Conservation (phyloP, 2,888 invertebrate genomes). For the Proisotoma minuta region DNA sequence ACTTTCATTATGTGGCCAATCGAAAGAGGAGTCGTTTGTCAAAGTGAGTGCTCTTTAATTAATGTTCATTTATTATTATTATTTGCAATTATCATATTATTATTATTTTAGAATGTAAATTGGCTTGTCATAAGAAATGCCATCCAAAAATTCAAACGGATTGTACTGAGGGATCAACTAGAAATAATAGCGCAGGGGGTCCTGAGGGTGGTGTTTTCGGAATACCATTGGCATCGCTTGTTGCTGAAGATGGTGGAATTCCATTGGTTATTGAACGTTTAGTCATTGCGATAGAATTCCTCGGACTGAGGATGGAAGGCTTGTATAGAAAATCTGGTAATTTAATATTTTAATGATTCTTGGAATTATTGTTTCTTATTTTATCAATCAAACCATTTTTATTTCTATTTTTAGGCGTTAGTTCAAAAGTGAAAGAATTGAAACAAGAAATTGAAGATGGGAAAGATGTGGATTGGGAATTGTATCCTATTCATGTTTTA, state of each 20-base stretch:
- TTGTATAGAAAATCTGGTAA: constrained; percentile 81
- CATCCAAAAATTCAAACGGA: constrained; percentile 65
- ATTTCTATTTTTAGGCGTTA: constrained; percentile 56
- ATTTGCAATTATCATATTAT: not conserved
- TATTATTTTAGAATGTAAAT: constrained; percentile 64
- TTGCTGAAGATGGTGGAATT: constrained; percentile 67
- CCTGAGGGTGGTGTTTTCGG: constrained; percentile 65
- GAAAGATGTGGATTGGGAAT: constrained; percentile 67
- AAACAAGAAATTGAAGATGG: constrained; percentile 72
- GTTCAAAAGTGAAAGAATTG: constrained; percentile 58
- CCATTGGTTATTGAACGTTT: constrained; percentile 84
- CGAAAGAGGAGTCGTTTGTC: constrained; percentile 75
- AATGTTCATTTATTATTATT: not conserved
- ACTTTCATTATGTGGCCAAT: constrained; percentile 95
- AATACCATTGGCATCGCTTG: constrained; percentile 68
- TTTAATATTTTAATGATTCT: not conserved
- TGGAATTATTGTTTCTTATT: not conserved
- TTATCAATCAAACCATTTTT: not conserved
- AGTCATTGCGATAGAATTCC: constrained; percentile 83
- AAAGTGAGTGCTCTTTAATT: constrained; percentile 54
- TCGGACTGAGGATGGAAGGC: constrained; percentile 86
- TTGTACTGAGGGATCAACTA: constrained; percentile 50
- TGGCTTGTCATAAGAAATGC: constrained; percentile 93
- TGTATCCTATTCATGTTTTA: constrained; percentile 82
- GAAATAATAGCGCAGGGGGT: constrained; percentile 39